Base-by-base conservation (phyloP, 2,797 vertebrate species). In the Pangasius djambal region DNA sequence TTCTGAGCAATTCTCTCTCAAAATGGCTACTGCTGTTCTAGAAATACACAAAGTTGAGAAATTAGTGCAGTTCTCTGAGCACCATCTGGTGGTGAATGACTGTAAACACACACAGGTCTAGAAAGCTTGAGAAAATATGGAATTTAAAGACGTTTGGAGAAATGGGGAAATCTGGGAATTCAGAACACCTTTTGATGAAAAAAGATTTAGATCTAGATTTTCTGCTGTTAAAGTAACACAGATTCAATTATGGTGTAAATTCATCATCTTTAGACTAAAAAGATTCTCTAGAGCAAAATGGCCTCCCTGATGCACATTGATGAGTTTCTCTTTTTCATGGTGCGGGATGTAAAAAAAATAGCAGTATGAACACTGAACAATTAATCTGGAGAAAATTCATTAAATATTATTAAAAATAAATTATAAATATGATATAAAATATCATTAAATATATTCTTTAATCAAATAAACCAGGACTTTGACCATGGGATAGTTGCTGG, bases 71-170 rank as follows among this genome's bases (percentile, higher is more conserved):
- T 63, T 37, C 40, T 61, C 3, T 25, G 7, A 25, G 63, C 75
- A 34, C 86, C 86, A n/a, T 59, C 89, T 90, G 40, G 82, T 90
- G 89, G 72, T 85, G 25, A 50, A 77, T 6, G 48, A 75, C 69
- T 57, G 31, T 37, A 75, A 70, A 55, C 31, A 86, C 84, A 57
- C 31, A 37, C 34, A 1, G 34, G 18, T 59, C 9, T 22, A 37
- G 50, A 31, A 18, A 55, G 50, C n/a, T 52, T 18, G 13, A 31
- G 52, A 28, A 77, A 50, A 50, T 10, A 70, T 20, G 6, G 69
- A 72, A 70, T 18, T 34, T 34, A 18, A 34, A 34, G 15, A 70
- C 34, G 2, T 74, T 72, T 72, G 7, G 6, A 72, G 18, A 22
- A 18, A 20, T 9, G 70, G 18, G 34, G 34, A 74, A 40, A 40